Evolutionary conservation across 2,888 invertebrate genomes (phyloP).

Genomic region (Megamerina dolium): DNA sequence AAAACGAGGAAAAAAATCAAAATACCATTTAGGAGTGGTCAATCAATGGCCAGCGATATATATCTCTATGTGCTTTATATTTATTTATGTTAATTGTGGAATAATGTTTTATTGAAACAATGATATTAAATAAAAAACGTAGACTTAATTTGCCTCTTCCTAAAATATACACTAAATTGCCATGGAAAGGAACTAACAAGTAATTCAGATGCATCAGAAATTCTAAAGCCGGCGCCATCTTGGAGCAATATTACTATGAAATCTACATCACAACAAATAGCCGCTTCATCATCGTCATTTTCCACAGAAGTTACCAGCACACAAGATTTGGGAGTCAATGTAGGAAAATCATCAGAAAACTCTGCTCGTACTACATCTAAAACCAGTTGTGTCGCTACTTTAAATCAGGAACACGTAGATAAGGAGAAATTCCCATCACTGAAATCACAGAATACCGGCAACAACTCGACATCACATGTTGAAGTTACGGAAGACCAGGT

Average conservation of each 20-base stretch:
- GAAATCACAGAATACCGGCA: slow-evolving; percentile 6
- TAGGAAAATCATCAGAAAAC: slow-evolving; percentile 20
- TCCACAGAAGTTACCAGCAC: slow-evolving; percentile 27
- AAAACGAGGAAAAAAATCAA: too few species aligned
- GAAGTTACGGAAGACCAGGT: slow-evolving; percentile 54
- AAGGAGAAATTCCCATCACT: slow-evolving; percentile 17
- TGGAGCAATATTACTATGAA: slow-evolving; percentile 51
- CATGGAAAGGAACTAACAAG: slow-evolving; percentile 43
- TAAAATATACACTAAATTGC: too few species aligned
- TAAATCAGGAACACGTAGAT: slow-evolving; percentile 24
- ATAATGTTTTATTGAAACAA: too few species aligned
- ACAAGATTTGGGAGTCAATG: neutral
- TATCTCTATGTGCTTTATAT: too few species aligned
- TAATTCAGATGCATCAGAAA: slow-evolving; percentile 42
- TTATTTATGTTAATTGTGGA: too few species aligned
- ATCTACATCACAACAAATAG: slow-evolving; percentile 34
- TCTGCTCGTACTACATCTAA: too few species aligned
- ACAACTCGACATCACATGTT: slow-evolving; percentile 17
- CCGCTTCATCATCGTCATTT: slow-evolving; percentile 34
- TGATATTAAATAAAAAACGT: too few species aligned
- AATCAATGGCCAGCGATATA: too few species aligned
- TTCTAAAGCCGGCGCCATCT: slow-evolving; percentile 55
- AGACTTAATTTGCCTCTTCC: too few species aligned
- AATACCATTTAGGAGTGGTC: too few species aligned
- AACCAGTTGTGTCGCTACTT: too few species aligned